These are phyloP conservation scores for Gallinago nigripennis DNA, from an alignment of 2,797 vertebrate genomes.

Conservation along the genomic window DNA sequence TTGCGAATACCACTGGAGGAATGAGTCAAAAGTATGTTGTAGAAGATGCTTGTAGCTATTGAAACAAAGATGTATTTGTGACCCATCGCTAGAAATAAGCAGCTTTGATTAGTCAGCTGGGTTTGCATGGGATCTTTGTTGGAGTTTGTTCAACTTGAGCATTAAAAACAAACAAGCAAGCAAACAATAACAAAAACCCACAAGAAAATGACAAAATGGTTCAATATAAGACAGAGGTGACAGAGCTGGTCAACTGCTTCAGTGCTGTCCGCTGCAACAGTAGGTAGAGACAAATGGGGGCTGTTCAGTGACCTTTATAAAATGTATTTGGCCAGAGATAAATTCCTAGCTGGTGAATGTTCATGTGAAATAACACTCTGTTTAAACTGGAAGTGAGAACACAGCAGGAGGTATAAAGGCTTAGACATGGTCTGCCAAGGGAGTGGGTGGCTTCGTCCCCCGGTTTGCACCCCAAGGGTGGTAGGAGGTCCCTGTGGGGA, in stretches of 20 bases:
- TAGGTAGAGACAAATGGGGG: neutral
- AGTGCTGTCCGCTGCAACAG: neutral
- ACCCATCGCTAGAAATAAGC: neutral
- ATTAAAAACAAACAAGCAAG: neutral
- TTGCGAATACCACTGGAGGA: neutral
- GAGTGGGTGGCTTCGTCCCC: rapidly evolving
- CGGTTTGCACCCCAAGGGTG: rapidly evolving
- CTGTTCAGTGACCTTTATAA: neutral
- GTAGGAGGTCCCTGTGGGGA: neutral
- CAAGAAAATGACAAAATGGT: neutral
- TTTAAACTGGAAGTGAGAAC: neutral
- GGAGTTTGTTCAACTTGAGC: neutral
- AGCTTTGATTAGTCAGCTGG: neutral
- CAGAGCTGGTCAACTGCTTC: neutral
- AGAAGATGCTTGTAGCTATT: neutral
- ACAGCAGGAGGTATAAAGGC: neutral
- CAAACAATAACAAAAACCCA: neutral
- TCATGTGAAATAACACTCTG: neutral
- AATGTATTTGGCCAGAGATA: neutral
- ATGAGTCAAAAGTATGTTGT: rapidly evolving
- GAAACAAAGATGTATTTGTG: neutral
- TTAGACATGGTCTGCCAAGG: neutral
- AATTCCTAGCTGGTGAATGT: neutral
- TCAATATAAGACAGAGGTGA: neutral
- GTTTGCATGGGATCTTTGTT: neutral